These are phyloP conservation scores for Theocolax elegans DNA, from an alignment of 1,140 invertebrate species.

Conservation along the genomic window DNA sequence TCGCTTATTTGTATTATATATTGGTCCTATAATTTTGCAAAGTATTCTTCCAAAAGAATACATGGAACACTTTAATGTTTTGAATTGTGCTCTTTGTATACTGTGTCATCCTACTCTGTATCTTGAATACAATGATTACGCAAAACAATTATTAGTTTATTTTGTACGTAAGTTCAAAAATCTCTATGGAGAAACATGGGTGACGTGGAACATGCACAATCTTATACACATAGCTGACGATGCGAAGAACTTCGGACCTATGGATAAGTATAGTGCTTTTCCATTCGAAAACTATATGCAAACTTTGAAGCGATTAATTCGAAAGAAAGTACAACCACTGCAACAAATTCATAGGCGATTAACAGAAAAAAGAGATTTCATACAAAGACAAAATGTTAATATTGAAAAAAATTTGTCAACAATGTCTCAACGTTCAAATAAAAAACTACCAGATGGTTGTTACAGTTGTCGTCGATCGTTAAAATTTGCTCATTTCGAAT, in stretches of 20 bases:
- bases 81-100: constrained; percentile 44
- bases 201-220: constrained; percentile 41
- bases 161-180: constrained; percentile 26
- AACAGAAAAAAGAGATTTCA: too few species aligned
- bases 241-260: constrained; percentile 24
- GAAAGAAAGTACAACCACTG: constrained; percentile 26
- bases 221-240: constrained; percentile 38
- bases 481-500: not conserved
- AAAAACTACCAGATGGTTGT: not conserved
- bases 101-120: constrained; percentile 33
- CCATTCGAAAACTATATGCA: too few species aligned
- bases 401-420: too few species aligned
- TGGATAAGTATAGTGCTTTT: too few species aligned
- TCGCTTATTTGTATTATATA: constrained; percentile 36
- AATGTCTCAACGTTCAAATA: not conserved
- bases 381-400: not conserved
- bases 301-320: constrained; percentile 33
- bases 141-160: constrained; percentile 24
- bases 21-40: constrained; percentile 34
- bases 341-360: constrained; percentile 25
- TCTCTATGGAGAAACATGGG: constrained; percentile 29
- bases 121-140: constrained; percentile 28
- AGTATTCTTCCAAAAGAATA: constrained; percentile 23
- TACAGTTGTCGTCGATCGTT: not conserved
- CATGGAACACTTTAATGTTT: constrained; percentile 34